Conservation (phyloP, 1,140 invertebrate species). For the Arion vulgaris region DNA sequence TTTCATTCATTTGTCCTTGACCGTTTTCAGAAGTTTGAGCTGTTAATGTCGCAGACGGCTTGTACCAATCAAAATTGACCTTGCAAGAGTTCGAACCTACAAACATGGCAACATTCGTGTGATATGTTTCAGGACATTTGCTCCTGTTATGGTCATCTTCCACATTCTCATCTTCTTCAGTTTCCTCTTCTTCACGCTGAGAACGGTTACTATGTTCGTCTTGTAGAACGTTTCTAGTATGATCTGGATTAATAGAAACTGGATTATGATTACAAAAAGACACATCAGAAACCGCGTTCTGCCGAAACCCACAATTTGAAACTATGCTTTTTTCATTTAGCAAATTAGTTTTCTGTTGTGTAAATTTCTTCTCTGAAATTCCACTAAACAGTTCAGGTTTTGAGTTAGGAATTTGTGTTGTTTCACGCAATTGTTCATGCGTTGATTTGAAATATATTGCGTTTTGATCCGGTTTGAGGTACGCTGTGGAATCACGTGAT, state of each 20-base stretch:
- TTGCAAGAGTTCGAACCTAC: background rate
- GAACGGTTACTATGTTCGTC: background rate
- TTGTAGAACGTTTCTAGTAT: background rate
- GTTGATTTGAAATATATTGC: background rate
- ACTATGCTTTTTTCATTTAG: background rate
- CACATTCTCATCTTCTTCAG: background rate
- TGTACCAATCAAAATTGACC: constrained; percentile 8
- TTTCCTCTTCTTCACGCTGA: background rate
- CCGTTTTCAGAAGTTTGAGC: background rate
- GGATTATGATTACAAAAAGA: background rate
- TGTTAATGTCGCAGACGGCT: background rate
- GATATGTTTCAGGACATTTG: background rate
- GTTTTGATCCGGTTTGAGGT: background rate
- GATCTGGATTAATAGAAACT: background rate
- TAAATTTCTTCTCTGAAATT: background rate
- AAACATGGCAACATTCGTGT: background rate
- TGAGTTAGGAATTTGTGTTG: background rate
- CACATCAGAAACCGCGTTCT: background rate
- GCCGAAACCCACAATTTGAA: background rate
- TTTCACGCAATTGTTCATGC: background rate
- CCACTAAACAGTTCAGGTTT: background rate
- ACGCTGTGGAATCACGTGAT: background rate
- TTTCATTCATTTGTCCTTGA: background rate
- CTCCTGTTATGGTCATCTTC: background rate
- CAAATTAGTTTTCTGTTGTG: background rate